These are phyloP conservation scores for Falco rusticolus DNA, from an alignment of 2,797 vertebrate genomes.

Conservation along the genomic window DNA sequence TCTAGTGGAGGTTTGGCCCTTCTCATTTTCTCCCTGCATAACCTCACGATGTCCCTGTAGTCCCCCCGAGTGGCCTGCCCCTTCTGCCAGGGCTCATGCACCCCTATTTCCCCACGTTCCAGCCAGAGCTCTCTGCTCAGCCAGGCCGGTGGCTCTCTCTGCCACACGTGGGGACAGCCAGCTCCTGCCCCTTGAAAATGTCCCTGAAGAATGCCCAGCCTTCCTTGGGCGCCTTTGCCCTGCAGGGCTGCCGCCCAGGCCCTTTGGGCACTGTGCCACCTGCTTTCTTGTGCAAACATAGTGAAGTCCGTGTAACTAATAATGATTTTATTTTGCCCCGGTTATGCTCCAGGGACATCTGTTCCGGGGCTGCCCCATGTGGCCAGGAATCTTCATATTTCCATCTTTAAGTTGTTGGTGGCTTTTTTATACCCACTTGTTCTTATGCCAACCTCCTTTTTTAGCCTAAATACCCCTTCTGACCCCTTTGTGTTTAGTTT, in stretches of 20 bases:
- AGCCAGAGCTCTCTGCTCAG: no score
- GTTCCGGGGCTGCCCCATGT: background rate
- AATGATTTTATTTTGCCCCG: background rate
- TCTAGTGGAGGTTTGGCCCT: background rate
- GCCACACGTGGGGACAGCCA: no score
- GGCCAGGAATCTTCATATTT: background rate
- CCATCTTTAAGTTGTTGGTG: background rate
- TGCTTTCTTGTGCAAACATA: background rate
- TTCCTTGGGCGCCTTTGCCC: background rate
- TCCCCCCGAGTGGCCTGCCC: no score
- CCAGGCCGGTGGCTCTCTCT: no score
- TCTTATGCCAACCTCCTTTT: background rate
- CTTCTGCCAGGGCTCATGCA: no score
- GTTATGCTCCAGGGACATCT: background rate
- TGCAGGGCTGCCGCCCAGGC: background rate
- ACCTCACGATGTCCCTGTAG: no score
- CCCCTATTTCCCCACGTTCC: no score
- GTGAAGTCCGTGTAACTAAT: background rate
- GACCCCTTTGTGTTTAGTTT: background rate
- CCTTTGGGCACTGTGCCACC: background rate
- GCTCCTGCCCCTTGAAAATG: no score
- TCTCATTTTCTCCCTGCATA: background rate
- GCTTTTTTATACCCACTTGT: background rate
- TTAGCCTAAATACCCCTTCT: background rate
- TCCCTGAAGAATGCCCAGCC: background rate